Evolutionary conservation across 37 sponge, comb jelly and placozoan genomes (phyloP), one percentile per base, ranked within the genome.

Genomic region (Ianthella basta): DNA sequence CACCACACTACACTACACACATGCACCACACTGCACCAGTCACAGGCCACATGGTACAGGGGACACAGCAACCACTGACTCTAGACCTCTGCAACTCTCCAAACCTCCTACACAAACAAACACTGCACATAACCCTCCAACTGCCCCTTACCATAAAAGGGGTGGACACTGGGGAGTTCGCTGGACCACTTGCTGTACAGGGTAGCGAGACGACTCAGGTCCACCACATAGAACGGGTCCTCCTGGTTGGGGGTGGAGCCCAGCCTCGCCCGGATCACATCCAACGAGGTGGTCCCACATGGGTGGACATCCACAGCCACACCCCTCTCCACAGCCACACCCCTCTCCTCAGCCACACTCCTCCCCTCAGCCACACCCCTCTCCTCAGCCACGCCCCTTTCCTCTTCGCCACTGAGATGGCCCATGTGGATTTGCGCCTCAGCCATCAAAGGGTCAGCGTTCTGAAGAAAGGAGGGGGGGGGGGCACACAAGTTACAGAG

Each of bases 201-300:
- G 4, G 56, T 34, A 3, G 81, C 44, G 15, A 96, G 73, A 18
- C 74, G 32, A 30, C 93, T 86, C 5, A 96, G 74, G 73, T 91
- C 89, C 13, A 91, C 88, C 23, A 94, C 73, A 67, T 87, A 89
- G 89, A 97, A 97, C 4, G 97, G 93, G 63, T 97, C 97, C 56
- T 94, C 95, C 44, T 24, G 18, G 63, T 92, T 40, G n/a, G n/a
- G n/a, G n/a, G n/a, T n/a, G n/a, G n/a, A n/a, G n/a, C n/a, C n/a
- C n/a, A 19, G 15, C 59, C 19, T 57, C 59, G 18, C 19, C 56
- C 19, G 24, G 15, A 82, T 0, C 13, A 82, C 23, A 82, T 82
- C 33, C 35, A 72, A 29, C 20, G 25, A 36, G 13, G 79, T 18
- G 20, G 33, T 15, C 15, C 25, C 19, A 15, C 18, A 55, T 21